phyloP scores from a whole-genome alignment of 2,113 vertebrate species.

The Pelecanus crispus region DNA sequence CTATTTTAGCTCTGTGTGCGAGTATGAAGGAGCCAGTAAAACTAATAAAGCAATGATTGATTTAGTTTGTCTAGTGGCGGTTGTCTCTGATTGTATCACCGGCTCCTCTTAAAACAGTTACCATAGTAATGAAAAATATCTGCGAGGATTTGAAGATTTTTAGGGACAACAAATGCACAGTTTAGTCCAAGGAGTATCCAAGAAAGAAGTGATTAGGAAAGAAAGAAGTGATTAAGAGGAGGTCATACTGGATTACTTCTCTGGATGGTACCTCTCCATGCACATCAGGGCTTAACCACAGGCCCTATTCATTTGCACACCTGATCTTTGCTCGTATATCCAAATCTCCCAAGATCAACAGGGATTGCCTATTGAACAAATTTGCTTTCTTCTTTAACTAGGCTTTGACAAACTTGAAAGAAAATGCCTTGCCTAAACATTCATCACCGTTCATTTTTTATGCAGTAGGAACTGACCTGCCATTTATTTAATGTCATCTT shows the following conservation, averaged over 20 bases:
- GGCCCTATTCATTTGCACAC: background rate
- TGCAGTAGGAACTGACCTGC: background rate
- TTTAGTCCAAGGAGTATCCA: background rate
- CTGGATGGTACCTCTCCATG: background rate
- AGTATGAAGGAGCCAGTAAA: background rate
- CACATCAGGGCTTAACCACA: background rate
- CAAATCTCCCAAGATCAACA: background rate
- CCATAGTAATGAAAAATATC: slow-evolving; percentile 50
- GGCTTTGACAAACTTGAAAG: background rate
- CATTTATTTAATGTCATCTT: slow-evolving; percentile 21
- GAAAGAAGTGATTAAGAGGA: background rate
- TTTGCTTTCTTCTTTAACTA: background rate
- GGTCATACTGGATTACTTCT: background rate
- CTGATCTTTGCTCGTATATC: background rate
- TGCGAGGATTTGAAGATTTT: background rate
- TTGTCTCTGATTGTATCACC: background rate
- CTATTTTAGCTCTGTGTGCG: background rate
- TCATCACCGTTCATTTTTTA: background rate
- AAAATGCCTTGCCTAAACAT: background rate
- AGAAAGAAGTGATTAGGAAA: background rate
- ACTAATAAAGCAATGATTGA: background rate
- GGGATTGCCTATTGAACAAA: background rate
- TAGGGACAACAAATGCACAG: background rate
- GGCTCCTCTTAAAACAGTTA: slow-evolving; percentile 37
- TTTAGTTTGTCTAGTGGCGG: background rate